phyloP scores from a whole-genome alignment of 1,140 invertebrate species.

The Neodiprion lecontei region DNA sequence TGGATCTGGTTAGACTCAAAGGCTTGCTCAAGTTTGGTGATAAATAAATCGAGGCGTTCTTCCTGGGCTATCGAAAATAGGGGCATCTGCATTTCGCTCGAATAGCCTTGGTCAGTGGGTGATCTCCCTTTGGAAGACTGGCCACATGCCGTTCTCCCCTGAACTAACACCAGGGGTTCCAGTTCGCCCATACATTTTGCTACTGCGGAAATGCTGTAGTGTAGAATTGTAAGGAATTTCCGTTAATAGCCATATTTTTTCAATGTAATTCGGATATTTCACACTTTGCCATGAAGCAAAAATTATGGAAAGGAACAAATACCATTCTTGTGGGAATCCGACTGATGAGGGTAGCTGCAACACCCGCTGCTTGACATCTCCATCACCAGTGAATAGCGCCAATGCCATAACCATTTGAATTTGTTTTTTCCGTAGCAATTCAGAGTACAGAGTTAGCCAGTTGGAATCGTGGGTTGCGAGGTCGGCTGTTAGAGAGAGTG shows the following conservation, averaged over 20 bases:
- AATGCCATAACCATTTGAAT: slow-evolving; percentile 63
- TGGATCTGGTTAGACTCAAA: slow-evolving; percentile 57
- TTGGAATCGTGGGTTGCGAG: slow-evolving; percentile 53
- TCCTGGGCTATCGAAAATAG: slow-evolving; percentile 60
- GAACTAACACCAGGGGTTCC: slow-evolving; percentile 55
- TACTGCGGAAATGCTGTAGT: slow-evolving; percentile 49
- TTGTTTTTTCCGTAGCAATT: slow-evolving; percentile 58
- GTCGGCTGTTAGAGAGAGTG: slow-evolving; percentile 57
- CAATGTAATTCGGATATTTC: too few species aligned
- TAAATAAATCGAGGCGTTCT: slow-evolving; percentile 59
- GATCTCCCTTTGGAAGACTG: slow-evolving; percentile 27
- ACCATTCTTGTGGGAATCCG: slow-evolving; percentile 58
- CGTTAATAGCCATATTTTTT: too few species aligned
- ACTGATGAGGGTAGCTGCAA: slow-evolving; percentile 55
- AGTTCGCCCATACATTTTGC: slow-evolving; percentile 58
- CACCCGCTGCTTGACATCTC: slow-evolving; percentile 59
- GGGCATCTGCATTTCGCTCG: slow-evolving; percentile 33
- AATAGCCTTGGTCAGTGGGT: slow-evolving; percentile 10
- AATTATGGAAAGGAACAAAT: slow-evolving; percentile 15
- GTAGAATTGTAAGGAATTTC: not conserved
- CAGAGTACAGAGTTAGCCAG: slow-evolving; percentile 59
- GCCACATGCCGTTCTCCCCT: slow-evolving; percentile 37
- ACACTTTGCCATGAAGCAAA: not conserved
- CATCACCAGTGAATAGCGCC: slow-evolving; percentile 59
- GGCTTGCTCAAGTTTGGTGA: slow-evolving; percentile 57